Evolutionary conservation across 1,140 invertebrate genomes (phyloP), one percentile per base, ranked within the genome.

Genomic region (Pissodes strobi): DNA sequence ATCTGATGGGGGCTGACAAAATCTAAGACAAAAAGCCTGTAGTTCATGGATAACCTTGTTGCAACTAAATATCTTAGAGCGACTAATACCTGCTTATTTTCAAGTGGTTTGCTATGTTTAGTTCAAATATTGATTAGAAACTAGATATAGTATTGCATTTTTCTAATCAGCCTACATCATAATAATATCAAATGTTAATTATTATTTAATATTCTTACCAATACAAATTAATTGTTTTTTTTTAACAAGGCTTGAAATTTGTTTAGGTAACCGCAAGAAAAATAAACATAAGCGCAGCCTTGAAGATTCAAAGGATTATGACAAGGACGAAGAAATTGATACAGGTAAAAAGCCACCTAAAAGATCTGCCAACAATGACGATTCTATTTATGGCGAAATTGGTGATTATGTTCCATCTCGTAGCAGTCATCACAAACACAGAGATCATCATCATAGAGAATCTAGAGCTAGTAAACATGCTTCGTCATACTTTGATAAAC

Each of bases 381-480:
- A 94, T 39, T 91, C 87, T 51, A 99, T 99, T 66, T 99, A 96
- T 76, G 94, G 92, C 23, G 94, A 98, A 61, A 89, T 96, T 64
- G 95, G 93, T 0, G 95, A 98, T 57, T 98, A 99, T 77, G 84
- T 90, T 0, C 90, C 94, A 1, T 70, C 79, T 0, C 72, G 76
- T 17, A 65, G 60, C 15, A 55, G 66, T n/a, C 69, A 69, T 59
- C 58, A 68, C 19, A 46, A 19, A 18, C n/a, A 53, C 18, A 51
- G 56, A 13, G 69, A 70, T 17, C 46, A 75, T 65, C 48, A 43
- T 57, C 69, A 61, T 71, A 74, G 72, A 66, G 71, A 58, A 22
- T 59, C 63, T n/a, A 64, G 43, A 21, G 51, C 55, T 6, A 51
- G 55, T 13, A 65, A 65, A 10, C 70, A 74, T 5, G 72, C 79